phyloP scores from a whole-genome alignment of 92 coral and sea anemone genomes.

The Porites lobata region DNA sequence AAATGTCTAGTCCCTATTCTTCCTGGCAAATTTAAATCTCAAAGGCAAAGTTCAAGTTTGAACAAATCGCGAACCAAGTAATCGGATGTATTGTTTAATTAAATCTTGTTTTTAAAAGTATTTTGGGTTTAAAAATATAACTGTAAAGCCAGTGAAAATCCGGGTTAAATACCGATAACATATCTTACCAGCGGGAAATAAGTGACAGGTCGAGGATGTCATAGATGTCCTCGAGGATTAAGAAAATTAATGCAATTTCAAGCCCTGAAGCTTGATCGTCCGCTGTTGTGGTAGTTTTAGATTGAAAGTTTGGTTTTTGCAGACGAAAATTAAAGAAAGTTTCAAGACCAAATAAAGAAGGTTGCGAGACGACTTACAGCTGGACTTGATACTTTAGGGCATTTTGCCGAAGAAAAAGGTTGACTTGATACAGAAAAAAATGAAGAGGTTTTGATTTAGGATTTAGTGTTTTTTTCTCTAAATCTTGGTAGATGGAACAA shows the following conservation, averaged over 20 bases:
- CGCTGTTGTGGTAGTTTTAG: background rate
- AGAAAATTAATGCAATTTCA: background rate
- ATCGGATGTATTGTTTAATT: background rate
- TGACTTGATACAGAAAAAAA: background rate
- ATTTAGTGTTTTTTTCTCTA: background rate
- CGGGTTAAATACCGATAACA: conserved; percentile 41
- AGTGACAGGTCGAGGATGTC: background rate
- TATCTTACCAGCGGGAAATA: conserved; percentile 32
- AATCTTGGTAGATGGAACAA: background rate
- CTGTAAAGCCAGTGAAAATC: conserved; percentile 11
- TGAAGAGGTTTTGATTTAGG: background rate
- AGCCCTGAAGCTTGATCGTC: too few relatives aligned
- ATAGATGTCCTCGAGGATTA: conserved; percentile 39
- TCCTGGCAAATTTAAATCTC: conserved; percentile 75
- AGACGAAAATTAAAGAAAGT: background rate
- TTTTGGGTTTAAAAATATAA: background rate
- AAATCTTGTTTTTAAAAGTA: background rate
- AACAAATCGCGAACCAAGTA: conserved; percentile 1
- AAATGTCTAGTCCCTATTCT: conserved; percentile 76
- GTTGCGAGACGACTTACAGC: background rate
- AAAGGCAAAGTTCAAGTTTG: conserved; percentile 19
- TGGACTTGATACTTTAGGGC: background rate
- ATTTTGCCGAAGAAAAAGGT: background rate
- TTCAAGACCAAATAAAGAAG: background rate
- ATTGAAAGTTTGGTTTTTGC: background rate